phyloP scores from a whole-genome alignment of 2,888 invertebrate genomes.

The Trachelus tabidus region DNA sequence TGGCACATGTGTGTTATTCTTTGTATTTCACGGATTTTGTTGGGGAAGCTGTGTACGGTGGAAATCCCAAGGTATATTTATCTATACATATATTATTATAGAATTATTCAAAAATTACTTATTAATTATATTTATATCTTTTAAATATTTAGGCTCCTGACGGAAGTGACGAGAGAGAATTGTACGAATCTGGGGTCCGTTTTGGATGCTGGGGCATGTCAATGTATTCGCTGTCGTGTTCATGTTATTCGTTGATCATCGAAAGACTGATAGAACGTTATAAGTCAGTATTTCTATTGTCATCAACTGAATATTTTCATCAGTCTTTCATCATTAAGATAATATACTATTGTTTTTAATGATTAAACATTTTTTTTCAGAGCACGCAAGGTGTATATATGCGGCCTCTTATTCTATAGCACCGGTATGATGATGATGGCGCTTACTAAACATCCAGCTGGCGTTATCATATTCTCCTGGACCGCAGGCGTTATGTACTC shows the following conservation, averaged over 20 bases:
- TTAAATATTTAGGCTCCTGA: constrained; percentile 73
- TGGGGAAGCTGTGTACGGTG: constrained; percentile 89
- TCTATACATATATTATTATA: no score
- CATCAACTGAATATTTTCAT: background rate
- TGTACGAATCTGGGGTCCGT: constrained; percentile 91
- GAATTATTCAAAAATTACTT: background rate
- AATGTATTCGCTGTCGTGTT: constrained; percentile 93
- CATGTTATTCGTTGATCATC: constrained; percentile 89
- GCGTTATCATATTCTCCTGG: constrained; percentile 90
- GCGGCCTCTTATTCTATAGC: constrained; percentile 89
- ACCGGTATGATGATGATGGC: constrained; percentile 91
- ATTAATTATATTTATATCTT: background rate
- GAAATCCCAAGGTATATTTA: constrained; percentile 76
- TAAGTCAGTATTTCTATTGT: constrained; percentile 52
- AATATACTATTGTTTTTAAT: background rate
- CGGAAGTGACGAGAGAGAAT: constrained; percentile 72
- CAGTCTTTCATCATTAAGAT: background rate
- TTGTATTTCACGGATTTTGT: constrained; percentile 97
- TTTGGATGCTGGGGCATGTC: constrained; percentile 98
- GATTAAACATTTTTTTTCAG: constrained; percentile 68
- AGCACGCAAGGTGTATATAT: constrained; percentile 87
- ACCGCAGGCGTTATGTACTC: constrained; percentile 98
- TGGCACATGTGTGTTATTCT: constrained; percentile 97
- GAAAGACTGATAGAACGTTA: constrained; percentile 84
- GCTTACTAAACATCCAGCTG: constrained; percentile 77